Evolutionary conservation across 2,113 vertebrate genomes (phyloP), one percentile per base, ranked within the genome.

Genomic region (Dipodomys stephensi): DNA sequence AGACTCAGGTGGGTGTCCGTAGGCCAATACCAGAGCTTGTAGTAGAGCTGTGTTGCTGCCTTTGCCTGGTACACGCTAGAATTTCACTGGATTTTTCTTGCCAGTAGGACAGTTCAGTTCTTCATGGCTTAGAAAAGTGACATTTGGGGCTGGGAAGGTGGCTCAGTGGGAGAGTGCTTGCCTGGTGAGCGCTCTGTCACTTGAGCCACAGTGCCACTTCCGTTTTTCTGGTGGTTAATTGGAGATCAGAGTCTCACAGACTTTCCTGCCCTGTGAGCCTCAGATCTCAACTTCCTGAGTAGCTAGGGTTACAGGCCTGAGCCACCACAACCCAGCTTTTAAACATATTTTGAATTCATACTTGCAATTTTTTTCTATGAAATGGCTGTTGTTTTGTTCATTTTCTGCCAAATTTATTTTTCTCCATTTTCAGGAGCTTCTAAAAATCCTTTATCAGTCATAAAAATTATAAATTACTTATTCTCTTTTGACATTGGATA

Each of bases 1-100:
- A 99, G 98, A 99, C 99, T 95, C 99, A 99, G 99, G 99, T 99
- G 64, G 88, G 96, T 76, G 12, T 69, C 20, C 4, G 20, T 22
- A 4, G 30, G 53, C 12, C 5, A 1, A 5, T 27, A 8, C 39
- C 22, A 3, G 9, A 6, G 25, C 20, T 12, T 9, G 2, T 23
- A 1, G 62, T 25, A 1, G 0, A n/a, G 76, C 23, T 0, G 3
- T 6, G 9, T 35, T 0, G 0, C 16, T 10, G 11, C 39, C 28
- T 60, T 2, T 8, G 44, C 18, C 16, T 64, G 4, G 1, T 49
- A 0, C 6, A 1, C 27, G 60, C 46, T 64, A 62, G 1, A 25
- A 15, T 53, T 12, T 46, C 12, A 2, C 28, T 62, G 11, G 30
- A 39, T 25, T 11, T 82, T 62, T 30, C 32, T 62, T 62, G 2